These are phyloP conservation scores for Eudyptes chrysolophus DNA, from an alignment of 2,113 vertebrate genomes.

Conservation along the genomic window DNA sequence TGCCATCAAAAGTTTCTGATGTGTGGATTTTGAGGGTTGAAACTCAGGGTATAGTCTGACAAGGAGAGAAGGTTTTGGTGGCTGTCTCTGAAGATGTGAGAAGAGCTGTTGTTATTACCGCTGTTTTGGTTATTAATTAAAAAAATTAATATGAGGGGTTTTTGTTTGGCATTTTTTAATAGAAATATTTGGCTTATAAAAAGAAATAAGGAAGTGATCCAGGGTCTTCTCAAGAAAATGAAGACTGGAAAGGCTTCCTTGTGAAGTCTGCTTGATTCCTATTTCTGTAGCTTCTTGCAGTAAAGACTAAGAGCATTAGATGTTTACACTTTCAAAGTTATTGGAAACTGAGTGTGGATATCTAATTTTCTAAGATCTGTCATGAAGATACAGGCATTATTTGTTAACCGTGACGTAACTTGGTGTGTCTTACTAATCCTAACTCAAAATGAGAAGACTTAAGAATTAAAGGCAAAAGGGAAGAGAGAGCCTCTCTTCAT, in stretches of 20 bases:
- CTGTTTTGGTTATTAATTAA: not conserved
- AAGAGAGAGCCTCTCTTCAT: not conserved
- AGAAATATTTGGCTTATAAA: not conserved
- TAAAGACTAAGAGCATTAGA: not conserved
- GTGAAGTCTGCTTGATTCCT: not conserved
- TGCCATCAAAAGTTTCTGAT: not conserved
- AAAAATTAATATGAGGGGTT: not conserved
- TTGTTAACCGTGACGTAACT: not conserved
- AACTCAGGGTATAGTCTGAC: not conserved
- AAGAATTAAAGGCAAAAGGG: not conserved
- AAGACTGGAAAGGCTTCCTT: not conserved
- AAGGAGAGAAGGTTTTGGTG: not conserved
- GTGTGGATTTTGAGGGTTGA: not conserved
- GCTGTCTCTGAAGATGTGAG: not conserved
- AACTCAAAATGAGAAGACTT: not conserved
- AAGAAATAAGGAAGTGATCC: not conserved
- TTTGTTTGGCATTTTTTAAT: not conserved
- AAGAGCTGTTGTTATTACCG: not conserved
- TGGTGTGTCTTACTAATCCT: not conserved
- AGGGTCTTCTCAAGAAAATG: not conserved
- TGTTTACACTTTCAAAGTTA: not conserved
- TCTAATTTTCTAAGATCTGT: not conserved
- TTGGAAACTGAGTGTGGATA: not conserved
- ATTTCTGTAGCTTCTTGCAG: not conserved
- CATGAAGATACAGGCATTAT: not conserved